Evolutionary conservation across 2,888 invertebrate species (phyloP), one percentile per base, ranked within the genome.

Genomic region (Drosophila helvetica): DNA sequence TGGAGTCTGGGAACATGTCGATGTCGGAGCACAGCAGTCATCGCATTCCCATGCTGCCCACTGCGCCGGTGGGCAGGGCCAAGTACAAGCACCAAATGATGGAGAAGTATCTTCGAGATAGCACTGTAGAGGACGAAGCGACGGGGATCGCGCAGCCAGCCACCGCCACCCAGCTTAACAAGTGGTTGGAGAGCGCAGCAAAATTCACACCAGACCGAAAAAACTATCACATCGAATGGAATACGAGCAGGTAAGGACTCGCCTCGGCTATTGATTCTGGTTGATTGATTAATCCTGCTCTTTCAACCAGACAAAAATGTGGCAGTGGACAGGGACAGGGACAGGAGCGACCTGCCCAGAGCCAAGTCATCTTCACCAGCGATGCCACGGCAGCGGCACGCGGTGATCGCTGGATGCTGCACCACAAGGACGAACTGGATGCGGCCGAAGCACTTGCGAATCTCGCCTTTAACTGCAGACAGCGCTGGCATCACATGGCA

Each of bases 111-210:
- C 89, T 94, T 77, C 90, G 93, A 30, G 93, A 94, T 18, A 90
- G 47, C 59, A 51, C 58, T 43, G 50, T 65, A 18, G 61, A 68
- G 27, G 61, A 68, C 7, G 51, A 42, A 17, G 55, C 15, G 22
- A 33, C 38, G 22, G 25, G 25, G 42, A 3, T 27, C 5, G 9
- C 47, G 6, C 51, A 46, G 4, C 59, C 79, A 1, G 78, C 94
- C 3, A 93, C 95, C 46, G 78, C 94, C 3, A 93, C 95, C 45
- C 93, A 95, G 87, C 93, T 96, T 15, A 94, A 95, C 48, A 96
- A 95, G 89, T 96, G 96, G 96, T 90, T 96, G 53, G 95, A 95
- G 88, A 96, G 96, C 86, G 95, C 96, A 0, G 95, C 94, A 0
- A 94, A 95, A 75, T 96, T 96, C 89, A 94, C 94, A 75, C 96